phyloP scores from a whole-genome alignment of 2,113 vertebrate genomes.

The Cromileptes altivelis region DNA sequence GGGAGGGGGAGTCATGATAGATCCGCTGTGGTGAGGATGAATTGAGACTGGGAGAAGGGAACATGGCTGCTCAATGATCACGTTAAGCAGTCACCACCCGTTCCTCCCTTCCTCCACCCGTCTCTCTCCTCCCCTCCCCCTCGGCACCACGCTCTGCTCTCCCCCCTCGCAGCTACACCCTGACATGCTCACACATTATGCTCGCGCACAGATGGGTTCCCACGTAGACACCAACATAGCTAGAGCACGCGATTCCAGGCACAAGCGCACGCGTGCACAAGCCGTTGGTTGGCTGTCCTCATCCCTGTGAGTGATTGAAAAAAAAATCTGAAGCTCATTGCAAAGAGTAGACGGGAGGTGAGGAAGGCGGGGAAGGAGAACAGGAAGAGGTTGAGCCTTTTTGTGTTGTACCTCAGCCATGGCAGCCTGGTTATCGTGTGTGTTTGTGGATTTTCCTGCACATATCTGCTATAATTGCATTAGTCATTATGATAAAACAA shows the following conservation, averaged over 20 bases:
- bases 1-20: slow-evolving; percentile 48
- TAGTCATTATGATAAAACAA: background rate
- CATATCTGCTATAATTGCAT: background rate
- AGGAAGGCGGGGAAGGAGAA: slow-evolving; percentile 9
- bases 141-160: slow-evolving; percentile 28
- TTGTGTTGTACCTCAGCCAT: background rate
- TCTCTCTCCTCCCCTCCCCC: slow-evolving; percentile 58
- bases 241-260: background rate
- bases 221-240: background rate
- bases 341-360: slow-evolving; percentile 28
- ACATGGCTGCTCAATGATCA: slow-evolving; percentile 78
- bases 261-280: background rate
- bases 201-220: slow-evolving; percentile 23
- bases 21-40: slow-evolving; percentile 55
- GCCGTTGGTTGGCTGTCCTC: slow-evolving; percentile 62
- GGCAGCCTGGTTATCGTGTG: background rate
- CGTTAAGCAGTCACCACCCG: slow-evolving; percentile 78
- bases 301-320: slow-evolving; percentile 71
- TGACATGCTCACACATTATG: slow-evolving; percentile 69
- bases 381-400: slow-evolving; percentile 28
- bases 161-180: slow-evolving; percentile 59
- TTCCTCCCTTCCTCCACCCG: slow-evolving; percentile 64
- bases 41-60: slow-evolving; percentile 70
- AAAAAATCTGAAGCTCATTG: slow-evolving; percentile 53
- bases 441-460: background rate